Percentiles rank a stretch among this genome's conserved stretches.
phyloP scores from a whole-genome alignment of 2,797 vertebrate genomes.

The Peromyscus aztecus region DNA sequence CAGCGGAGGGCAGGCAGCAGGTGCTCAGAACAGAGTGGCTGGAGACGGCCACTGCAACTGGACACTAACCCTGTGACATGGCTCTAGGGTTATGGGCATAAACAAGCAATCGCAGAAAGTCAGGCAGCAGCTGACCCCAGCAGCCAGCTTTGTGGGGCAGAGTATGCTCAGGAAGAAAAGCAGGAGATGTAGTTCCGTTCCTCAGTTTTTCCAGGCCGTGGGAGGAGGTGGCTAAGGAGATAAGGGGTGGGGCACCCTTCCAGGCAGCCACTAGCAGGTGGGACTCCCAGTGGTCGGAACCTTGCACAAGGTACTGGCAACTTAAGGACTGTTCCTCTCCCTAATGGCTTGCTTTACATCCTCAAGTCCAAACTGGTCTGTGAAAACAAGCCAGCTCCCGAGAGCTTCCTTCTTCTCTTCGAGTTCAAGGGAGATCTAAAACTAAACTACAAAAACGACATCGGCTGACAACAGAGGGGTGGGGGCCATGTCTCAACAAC shows the following conservation, averaged over 20 bases:
- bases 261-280: background rate
- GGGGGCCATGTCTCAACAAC: conserved; percentile 81
- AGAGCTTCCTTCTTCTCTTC: conserved; percentile 61
- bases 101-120: conserved; percentile 12
- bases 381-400: conserved; percentile 39
- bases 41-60: conserved; percentile 12
- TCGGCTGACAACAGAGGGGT: conserved; percentile 47
- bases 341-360: background rate
- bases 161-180: background rate
- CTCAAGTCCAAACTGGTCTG: background rate
- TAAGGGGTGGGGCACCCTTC: background rate
- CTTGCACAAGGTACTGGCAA: background rate
- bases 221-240: background rate
- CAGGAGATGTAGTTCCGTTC: background rate
- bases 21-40: background rate
- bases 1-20: background rate
- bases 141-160: background rate
- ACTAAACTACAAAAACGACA: background rate
- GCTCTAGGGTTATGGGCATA: conserved; percentile 13
- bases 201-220: background rate
- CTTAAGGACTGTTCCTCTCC: background rate
- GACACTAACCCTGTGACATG: background rate
- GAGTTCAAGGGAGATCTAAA: conserved; percentile 47
- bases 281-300: background rate
- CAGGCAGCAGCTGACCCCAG: background rate